Percentiles rank a stretch among this genome's conserved stretches.
Evolutionary conservation across 2,797 vertebrate genomes (phyloP).

Genomic region (Thaleichthys pacificus): DNA sequence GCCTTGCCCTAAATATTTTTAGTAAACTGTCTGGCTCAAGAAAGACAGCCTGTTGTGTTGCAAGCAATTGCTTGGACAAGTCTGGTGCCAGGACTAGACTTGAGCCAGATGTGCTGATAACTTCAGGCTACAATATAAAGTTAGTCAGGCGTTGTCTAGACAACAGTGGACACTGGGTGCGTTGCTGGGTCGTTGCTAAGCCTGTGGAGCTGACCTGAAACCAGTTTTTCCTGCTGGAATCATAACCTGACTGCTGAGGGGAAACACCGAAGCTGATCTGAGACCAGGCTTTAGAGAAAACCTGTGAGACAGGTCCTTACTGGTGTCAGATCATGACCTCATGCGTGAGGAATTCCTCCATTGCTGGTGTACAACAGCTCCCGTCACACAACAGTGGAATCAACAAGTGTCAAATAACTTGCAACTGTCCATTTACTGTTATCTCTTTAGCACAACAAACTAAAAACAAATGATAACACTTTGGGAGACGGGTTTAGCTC

Average conservation of each 20-base stretch:
- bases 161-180: conserved; percentile 27
- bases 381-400: too few relatives aligned
- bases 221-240: conserved; percentile 19
- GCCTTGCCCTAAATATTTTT: background rate
- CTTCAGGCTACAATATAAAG: conserved; percentile 35
- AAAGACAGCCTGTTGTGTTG: background rate
- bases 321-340: conserved; percentile 26
- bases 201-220: conserved; percentile 6
- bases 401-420: too few relatives aligned
- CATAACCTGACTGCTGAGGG: background rate
- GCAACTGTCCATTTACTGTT: too few relatives aligned
- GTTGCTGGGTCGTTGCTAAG: background rate
- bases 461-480: too few relatives aligned
- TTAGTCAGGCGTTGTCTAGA: conserved; percentile 38
- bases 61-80: background rate
- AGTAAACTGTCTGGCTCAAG: too few relatives aligned
- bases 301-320: conserved; percentile 15
- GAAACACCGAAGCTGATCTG: background rate
- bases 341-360: conserved; percentile 29
- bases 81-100: conserved; percentile 22
- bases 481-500: too few relatives aligned
- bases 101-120: conserved; percentile 46
- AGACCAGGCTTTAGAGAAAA: background rate
- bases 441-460: too few relatives aligned
- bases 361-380: conserved; percentile 6